phyloP scores from a whole-genome alignment of 1,140 invertebrate genomes.

The Phymorhynchus buccinoides region DNA sequence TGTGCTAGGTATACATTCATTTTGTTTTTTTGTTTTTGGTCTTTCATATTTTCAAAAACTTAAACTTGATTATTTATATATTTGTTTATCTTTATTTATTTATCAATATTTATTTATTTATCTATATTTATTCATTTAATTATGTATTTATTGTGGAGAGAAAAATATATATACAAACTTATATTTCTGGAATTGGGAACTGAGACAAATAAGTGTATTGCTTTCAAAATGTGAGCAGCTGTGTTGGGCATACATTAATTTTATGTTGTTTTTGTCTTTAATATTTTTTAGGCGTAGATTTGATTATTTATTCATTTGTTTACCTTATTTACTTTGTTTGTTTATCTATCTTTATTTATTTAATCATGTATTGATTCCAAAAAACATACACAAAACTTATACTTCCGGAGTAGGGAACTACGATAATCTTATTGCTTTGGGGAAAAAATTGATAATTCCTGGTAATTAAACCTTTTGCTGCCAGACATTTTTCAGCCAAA shows the following conservation, averaged over 20 bases:
- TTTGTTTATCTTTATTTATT: constrained; percentile 17
- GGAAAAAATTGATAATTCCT: too few relatives aligned
- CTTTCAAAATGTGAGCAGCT: too few relatives aligned
- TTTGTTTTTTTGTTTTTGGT: neutral
- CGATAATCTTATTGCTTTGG: too few relatives aligned
- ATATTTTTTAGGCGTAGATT: neutral
- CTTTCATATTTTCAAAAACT: constrained; percentile 12
- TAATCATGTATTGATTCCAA: too few relatives aligned
- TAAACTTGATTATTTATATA: constrained; percentile 20
- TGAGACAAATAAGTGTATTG: too few relatives aligned
- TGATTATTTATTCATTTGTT: neutral
- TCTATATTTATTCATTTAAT: neutral
- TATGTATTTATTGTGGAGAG: neutral
- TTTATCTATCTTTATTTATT: neutral
- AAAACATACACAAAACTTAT: too few relatives aligned
- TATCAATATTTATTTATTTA: neutral
- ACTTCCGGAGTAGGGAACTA: too few relatives aligned
- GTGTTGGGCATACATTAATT: too few relatives aligned
- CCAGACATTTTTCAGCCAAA: too few relatives aligned
- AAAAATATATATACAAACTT: too few relatives aligned
- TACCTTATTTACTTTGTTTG: neutral
- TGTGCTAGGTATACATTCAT: neutral
- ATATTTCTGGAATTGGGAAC: too few relatives aligned
- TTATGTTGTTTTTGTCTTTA: neutral
- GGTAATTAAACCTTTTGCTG: too few relatives aligned